A percentile compares a stretch with the other conserved stretches of the same genome.
phyloP scores from a whole-genome alignment of 1,140 invertebrate genomes.

The Drosophila melanogaster region DNA sequence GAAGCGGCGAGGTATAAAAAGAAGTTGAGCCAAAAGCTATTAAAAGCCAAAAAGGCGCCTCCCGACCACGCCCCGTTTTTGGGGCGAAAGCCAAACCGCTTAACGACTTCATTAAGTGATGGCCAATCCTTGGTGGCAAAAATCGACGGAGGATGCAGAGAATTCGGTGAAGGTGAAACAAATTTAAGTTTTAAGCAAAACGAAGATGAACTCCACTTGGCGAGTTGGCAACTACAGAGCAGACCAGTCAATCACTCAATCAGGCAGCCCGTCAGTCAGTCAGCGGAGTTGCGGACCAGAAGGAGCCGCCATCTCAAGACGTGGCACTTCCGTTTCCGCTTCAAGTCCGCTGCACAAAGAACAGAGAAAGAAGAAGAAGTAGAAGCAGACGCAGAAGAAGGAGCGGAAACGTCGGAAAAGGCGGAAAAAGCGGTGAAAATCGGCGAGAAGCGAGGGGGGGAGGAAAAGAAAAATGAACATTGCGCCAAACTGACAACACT shows the following conservation, averaged over 20 bases:
- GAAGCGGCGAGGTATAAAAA: conserved; percentile 35
- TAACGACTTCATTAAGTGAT: conserved; percentile 72
- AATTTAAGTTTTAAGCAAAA: conserved; percentile 51
- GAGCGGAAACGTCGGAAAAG: not conserved
- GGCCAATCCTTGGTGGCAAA: conserved; percentile 1
- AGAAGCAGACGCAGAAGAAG: not conserved
- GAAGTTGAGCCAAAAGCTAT: conserved; percentile 69
- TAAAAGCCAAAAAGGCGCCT: conserved; percentile 40
- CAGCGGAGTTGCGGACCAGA: conserved; percentile 14
- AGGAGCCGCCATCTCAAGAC: conserved; percentile 60
- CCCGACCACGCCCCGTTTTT: not conserved
- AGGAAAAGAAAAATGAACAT: conserved; percentile 59
- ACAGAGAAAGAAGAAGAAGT: not conserved
- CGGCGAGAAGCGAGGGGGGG: not conserved
- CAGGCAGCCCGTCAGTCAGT: conserved; percentile 21
- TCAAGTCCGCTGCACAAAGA: conserved; percentile 44
- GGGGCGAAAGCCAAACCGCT: conserved; percentile 38
- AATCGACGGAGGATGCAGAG: not conserved
- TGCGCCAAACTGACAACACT: conserved; percentile 69
- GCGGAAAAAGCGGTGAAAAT: not conserved
- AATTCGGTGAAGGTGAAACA: conserved; percentile 1
- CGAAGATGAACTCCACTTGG: conserved; percentile 23
- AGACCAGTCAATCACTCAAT: conserved; percentile 50
- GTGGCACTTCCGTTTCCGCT: conserved; percentile 78
- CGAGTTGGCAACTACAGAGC: conserved; percentile 34